A percentile compares a stretch with the other conserved stretches of the same genome.
These are phyloP conservation scores for Motacilla alba DNA, from an alignment of 2,113 vertebrate species.

Conservation along the genomic window DNA sequence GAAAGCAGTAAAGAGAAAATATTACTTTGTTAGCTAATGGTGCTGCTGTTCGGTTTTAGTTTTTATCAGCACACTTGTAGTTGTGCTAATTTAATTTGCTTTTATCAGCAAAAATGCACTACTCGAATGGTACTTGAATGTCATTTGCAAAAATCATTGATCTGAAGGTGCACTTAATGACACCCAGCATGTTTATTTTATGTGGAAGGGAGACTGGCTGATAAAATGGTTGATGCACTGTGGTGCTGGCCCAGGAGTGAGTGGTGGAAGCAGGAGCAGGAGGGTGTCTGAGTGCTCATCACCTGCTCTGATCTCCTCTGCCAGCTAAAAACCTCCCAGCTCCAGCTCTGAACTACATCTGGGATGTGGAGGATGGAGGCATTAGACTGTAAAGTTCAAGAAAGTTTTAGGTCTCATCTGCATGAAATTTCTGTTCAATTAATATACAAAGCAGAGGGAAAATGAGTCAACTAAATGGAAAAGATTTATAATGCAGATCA, in stretches of 20 bases:
- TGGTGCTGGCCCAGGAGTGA: background rate
- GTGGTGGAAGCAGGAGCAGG: background rate
- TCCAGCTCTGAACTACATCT: background rate
- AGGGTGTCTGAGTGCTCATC: background rate
- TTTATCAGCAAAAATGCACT: slow-evolving; percentile 78
- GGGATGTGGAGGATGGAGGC: background rate
- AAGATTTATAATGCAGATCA: slow-evolving; percentile 22
- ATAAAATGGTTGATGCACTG: slow-evolving; percentile 54
- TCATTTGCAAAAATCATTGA: slow-evolving; percentile 80
- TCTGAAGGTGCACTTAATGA: slow-evolving; percentile 77
- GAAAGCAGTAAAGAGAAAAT: slow-evolving; percentile 83
- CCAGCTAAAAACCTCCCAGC: background rate
- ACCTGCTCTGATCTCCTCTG: background rate
- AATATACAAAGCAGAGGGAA: background rate
- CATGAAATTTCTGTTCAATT: background rate
- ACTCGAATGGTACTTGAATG: slow-evolving; percentile 71
- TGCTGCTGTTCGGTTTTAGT: slow-evolving; percentile 75
- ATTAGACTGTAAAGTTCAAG: background rate
- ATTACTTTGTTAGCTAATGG: slow-evolving; percentile 84
- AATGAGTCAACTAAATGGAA: background rate
- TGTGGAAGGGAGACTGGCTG: slow-evolving; percentile 58
- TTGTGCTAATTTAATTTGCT: slow-evolving; percentile 80
- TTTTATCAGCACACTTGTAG: slow-evolving; percentile 77
- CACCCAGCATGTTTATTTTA: slow-evolving; percentile 72
- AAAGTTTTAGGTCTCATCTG: background rate